Evolutionary conservation across 1,140 invertebrate species (phyloP), one percentile per base, ranked within the genome.

Genomic region (Pseudomyrmex cubaensis): DNA sequence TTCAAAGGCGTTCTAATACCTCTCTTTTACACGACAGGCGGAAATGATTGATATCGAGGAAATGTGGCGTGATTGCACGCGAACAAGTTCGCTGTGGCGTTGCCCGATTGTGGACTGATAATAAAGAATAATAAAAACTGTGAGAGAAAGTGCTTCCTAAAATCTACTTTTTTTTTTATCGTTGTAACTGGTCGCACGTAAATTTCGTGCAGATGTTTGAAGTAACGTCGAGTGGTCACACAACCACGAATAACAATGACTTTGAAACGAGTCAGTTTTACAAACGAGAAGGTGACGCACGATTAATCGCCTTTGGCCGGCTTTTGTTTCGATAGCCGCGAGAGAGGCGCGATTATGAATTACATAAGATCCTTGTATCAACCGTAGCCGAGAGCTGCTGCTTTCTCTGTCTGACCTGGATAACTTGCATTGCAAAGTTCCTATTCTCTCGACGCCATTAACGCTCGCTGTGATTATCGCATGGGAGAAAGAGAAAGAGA

Each of bases 351-450:
- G 85, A 91, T 92, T 92, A 90, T 90, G 86, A 92, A 92, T 93
- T 92, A 90, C 90, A 87, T 89, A 92, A 92, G 85, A 75, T 82
- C 73, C 83, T 90, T 87, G 88, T 91, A 91, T 92, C 88, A 90
- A 35, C 88, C 83, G 80, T 73, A 59, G 80, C 44, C 57, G 69
- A 84, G 7, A 13, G 75, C 83, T 86, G 84, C 87, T 91, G 90
- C 91, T 92, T 92, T 92, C 92, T 92, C 91, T 92, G 92, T 89
- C 84, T 91, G 92, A 92, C 92, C 92, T 90, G 89, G 85, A 93
- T 93, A 89, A 80, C 56, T 84, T 87, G 76, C 70, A 87, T 85
- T 89, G 91, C 84, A 83, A 82, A 86, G 86, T 84, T 78, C 67
- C 78, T 87, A 89, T 90, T 87, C 74, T 75, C 76, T 72, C 35